Evolutionary conservation across 2,797 vertebrate species (phyloP).

Genomic region (Sphaeramia orbicularis): DNA sequence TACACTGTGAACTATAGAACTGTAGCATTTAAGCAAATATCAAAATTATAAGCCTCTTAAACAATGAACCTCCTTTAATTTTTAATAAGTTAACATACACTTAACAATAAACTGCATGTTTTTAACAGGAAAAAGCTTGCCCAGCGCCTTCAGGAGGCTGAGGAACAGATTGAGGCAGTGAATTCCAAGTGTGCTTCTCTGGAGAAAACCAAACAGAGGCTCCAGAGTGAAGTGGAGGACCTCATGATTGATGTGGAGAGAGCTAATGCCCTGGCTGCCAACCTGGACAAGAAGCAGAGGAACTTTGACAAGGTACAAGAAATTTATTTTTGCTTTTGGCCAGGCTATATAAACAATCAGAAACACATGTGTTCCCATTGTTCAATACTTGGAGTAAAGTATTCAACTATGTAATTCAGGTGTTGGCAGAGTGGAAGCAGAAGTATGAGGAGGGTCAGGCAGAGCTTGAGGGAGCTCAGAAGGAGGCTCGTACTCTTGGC

Average conservation of each 20-base stretch:
- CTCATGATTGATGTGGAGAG: conserved; percentile 89
- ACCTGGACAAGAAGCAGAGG: conserved; percentile 88
- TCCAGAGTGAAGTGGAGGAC: conserved; percentile 89
- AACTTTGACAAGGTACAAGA: conserved; percentile 85
- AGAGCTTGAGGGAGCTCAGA: conserved; percentile 89
- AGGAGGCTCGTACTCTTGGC: conserved; percentile 87
- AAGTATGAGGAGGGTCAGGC: conserved; percentile 90
- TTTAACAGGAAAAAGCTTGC: conserved; percentile 92
- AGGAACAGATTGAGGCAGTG: conserved; percentile 85
- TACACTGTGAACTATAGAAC: not conserved
- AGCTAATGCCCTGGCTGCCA: conserved; percentile 83
- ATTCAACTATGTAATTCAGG: conserved; percentile 55
- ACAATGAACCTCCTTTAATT: too few relatives aligned
- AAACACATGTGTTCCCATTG: not conserved
- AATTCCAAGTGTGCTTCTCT: conserved; percentile 88
- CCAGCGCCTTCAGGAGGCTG: conserved; percentile 89
- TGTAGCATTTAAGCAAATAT: too few relatives aligned
- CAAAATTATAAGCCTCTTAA: too few relatives aligned
- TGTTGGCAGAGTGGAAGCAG: conserved; percentile 89
- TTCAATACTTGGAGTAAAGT: not conserved
- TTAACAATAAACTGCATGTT: too few relatives aligned
- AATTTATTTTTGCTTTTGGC: not conserved
- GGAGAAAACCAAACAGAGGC: conserved; percentile 89
- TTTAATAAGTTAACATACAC: too few relatives aligned
- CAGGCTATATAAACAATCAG: not conserved